Conservation (phyloP, 2,888 invertebrate species). For the Calameuta pallipes region DNA sequence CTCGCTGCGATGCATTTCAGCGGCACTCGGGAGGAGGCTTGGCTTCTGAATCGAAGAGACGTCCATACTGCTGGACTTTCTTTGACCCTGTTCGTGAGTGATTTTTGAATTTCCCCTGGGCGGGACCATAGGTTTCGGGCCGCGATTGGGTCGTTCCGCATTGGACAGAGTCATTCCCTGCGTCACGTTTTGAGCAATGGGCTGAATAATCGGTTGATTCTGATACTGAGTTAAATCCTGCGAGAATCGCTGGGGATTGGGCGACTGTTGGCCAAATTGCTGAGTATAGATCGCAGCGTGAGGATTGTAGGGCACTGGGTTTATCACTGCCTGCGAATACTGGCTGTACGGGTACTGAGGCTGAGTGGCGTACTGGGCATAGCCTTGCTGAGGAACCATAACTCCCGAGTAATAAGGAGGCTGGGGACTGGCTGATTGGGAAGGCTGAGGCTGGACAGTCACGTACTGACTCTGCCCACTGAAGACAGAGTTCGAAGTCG, state of each 20-base stretch:
- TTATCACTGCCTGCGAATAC: slow-evolving; percentile 59
- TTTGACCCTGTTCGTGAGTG: slow-evolving; percentile 55
- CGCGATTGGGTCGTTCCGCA: slow-evolving; percentile 50
- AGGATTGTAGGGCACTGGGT: slow-evolving; percentile 53
- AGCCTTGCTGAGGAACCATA: slow-evolving; percentile 39
- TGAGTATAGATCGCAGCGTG: slow-evolving; percentile 52
- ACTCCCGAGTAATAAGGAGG: slow-evolving; percentile 56
- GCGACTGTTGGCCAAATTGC: slow-evolving; percentile 49
- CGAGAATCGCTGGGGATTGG: slow-evolving; percentile 60
- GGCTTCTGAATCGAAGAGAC: slow-evolving; percentile 37
- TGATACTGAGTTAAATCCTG: slow-evolving; percentile 60
- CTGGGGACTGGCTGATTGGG: slow-evolving; percentile 57
- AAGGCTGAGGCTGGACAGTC: slow-evolving; percentile 52
- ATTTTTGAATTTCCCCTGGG: slow-evolving; percentile 62
- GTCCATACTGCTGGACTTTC: slow-evolving; percentile 53
- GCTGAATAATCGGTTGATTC: slow-evolving; percentile 60
- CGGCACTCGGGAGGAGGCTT: slow-evolving; percentile 23
- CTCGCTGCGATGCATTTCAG: slow-evolving; percentile 46
- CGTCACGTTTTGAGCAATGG: slow-evolving; percentile 58
- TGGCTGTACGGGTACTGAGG: slow-evolving; percentile 57
- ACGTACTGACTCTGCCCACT: slow-evolving; percentile 55
- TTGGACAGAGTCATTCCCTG: slow-evolving; percentile 43
- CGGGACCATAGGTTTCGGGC: slow-evolving; percentile 63
- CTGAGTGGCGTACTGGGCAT: slow-evolving; percentile 36
- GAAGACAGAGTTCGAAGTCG: slow-evolving; percentile 46